phyloP scores from a whole-genome alignment of 2,888 invertebrate genomes.

The Bombyx huttoni region DNA sequence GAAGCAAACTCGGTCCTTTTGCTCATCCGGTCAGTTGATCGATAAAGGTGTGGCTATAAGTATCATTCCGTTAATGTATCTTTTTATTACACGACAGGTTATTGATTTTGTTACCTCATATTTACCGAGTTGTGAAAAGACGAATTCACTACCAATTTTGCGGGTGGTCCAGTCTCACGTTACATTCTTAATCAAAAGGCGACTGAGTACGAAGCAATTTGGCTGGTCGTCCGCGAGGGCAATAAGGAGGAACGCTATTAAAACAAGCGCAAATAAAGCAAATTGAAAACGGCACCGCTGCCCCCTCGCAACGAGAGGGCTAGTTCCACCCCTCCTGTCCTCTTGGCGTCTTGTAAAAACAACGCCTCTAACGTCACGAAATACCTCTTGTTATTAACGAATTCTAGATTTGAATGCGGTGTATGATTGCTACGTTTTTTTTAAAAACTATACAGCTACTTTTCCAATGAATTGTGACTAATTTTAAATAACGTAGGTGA shows the following conservation, averaged over 20 bases:
- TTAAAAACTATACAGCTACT: too few species aligned
- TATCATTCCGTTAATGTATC: too few species aligned
- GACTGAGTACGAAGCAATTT: conserved; percentile 68
- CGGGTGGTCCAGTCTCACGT: conserved; percentile 1
- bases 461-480: too few species aligned
- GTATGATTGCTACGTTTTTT: too few species aligned
- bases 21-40: too few species aligned
- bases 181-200: conserved; percentile 59
- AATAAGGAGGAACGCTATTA: conserved; percentile 69
- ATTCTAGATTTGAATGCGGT: neutral
- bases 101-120: too few species aligned
- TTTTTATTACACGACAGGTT: too few species aligned
- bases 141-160: neutral
- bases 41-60: too few species aligned
- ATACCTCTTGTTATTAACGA: neutral
- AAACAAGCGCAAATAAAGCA: conserved; percentile 71
- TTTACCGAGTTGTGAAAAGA: too few species aligned
- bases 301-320: conserved; percentile 33
- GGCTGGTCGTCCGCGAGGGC: conserved; percentile 53
- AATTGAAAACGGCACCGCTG: conserved; percentile 64
- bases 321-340: conserved; percentile 22
- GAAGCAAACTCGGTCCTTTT: too few species aligned
- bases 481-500: too few species aligned
- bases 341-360: conserved; percentile 41
- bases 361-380: conserved; percentile 12